Conservation (phyloP, 2,888 invertebrate species). For the Ennomos fuscantarius region DNA sequence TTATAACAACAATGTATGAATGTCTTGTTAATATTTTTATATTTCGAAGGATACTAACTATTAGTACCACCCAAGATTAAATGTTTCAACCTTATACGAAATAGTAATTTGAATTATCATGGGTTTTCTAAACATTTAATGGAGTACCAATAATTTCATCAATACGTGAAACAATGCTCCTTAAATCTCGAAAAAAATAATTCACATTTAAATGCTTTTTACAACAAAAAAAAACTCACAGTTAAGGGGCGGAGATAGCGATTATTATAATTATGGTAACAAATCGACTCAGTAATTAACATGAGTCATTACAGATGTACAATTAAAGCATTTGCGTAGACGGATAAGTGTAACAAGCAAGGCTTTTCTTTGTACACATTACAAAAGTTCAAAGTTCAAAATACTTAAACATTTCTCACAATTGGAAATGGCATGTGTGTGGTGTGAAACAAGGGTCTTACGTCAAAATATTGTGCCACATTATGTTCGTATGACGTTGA, state of each 20-base stretch:
- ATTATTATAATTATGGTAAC: not conserved
- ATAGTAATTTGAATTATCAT: constrained; percentile 24
- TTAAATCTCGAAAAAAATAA: constrained; percentile 1
- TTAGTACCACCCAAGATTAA: constrained; percentile 9
- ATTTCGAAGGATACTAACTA: no score
- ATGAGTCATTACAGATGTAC: constrained; percentile 14
- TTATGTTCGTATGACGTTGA: constrained; percentile 41
- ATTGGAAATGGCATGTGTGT: constrained; percentile 28
- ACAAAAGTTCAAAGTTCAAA: constrained; percentile 44
- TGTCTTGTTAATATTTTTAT: no score
- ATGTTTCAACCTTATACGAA: constrained; percentile 21
- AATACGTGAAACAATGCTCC: constrained; percentile 17
- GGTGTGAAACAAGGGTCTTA: constrained; percentile 35
- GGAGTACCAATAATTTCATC: constrained; percentile 23
- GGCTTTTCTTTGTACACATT: constrained; percentile 39
- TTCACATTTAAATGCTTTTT: not conserved
- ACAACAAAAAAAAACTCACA: constrained; percentile 1
- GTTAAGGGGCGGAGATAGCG: not conserved
- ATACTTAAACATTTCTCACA: constrained; percentile 44
- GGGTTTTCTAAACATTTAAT: constrained; percentile 24
- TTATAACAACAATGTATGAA: no score
- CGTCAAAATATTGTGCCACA: constrained; percentile 42
- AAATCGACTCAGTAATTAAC: constrained; percentile 9
- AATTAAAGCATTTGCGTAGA: constrained; percentile 50
- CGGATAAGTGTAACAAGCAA: constrained; percentile 50